Evolutionary conservation across 2,113 vertebrate genomes (phyloP).

Genomic region (Mus spicilegus): DNA sequence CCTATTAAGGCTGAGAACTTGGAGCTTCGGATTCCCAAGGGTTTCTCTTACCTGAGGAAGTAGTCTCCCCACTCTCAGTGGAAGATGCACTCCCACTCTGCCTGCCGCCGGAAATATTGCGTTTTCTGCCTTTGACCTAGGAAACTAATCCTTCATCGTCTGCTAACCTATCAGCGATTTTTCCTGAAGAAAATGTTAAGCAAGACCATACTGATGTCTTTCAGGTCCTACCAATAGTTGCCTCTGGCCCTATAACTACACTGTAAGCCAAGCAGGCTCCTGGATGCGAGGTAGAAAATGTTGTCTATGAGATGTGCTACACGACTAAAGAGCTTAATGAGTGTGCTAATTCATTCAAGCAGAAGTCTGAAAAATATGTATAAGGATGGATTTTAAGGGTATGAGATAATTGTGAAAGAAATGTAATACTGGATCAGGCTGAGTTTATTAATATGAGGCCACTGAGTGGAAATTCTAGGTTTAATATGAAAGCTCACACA

Average conservation of each 20-base stretch:
- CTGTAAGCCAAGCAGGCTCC: background rate
- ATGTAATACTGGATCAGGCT: background rate
- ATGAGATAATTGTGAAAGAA: background rate
- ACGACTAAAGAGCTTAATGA: background rate
- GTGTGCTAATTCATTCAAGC: background rate
- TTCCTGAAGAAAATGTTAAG: background rate
- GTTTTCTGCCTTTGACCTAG: background rate
- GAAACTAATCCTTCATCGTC: background rate
- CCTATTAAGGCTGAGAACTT: background rate
- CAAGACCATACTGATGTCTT: background rate
- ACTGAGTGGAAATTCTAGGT: background rate
- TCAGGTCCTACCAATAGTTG: background rate
- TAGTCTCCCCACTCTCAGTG: background rate
- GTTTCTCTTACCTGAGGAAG: background rate
- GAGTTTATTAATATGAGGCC: background rate
- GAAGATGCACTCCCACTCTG: background rate
- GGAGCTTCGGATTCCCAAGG: background rate
- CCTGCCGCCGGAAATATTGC: background rate
- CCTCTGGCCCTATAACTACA: background rate
- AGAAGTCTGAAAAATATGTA: background rate
- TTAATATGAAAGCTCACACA: background rate
- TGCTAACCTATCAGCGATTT: background rate
- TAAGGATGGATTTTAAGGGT: too few species aligned
- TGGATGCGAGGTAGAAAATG: background rate
- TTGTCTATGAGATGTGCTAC: background rate